phyloP scores from a whole-genome alignment of 2,797 vertebrate genomes.

The Tinamus major region DNA sequence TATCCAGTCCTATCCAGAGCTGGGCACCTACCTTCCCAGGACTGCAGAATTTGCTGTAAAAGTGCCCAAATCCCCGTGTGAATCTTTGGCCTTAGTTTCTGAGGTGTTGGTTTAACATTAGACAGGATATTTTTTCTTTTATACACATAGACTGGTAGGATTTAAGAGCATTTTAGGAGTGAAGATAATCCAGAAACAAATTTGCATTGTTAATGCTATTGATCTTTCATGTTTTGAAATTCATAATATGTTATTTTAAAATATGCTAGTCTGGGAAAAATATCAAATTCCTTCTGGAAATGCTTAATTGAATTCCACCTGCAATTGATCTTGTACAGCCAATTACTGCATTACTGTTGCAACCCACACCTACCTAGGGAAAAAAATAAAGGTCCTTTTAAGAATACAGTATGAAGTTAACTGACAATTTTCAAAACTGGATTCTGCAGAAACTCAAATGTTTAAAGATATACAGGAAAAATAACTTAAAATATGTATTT shows the following conservation, averaged over 20 bases:
- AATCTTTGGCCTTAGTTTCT: neutral
- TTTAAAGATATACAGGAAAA: neutral
- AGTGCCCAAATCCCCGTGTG: neutral
- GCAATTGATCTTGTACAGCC: neutral
- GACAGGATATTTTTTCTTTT: neutral
- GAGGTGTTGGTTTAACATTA: neutral
- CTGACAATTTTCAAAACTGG: neutral
- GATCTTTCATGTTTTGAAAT: neutral
- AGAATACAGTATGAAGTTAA: neutral
- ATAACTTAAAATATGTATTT: neutral
- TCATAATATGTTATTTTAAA: neutral
- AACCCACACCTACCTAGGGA: neutral
- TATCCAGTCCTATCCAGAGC: neutral
- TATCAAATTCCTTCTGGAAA: neutral
- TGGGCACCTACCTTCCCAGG: rapidly evolving
- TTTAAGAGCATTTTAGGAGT: neutral
- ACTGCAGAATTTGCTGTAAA: neutral
- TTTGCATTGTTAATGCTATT: rapidly evolving
- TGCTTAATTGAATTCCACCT: neutral
- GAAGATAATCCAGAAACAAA: neutral
- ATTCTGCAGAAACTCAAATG: rapidly evolving
- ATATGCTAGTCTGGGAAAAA: neutral
- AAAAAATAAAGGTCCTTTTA: neutral
- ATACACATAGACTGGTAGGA: neutral
- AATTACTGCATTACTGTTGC: neutral